phyloP scores from a whole-genome alignment of 2,888 invertebrate genomes.

The Drosophila leonis region DNA sequence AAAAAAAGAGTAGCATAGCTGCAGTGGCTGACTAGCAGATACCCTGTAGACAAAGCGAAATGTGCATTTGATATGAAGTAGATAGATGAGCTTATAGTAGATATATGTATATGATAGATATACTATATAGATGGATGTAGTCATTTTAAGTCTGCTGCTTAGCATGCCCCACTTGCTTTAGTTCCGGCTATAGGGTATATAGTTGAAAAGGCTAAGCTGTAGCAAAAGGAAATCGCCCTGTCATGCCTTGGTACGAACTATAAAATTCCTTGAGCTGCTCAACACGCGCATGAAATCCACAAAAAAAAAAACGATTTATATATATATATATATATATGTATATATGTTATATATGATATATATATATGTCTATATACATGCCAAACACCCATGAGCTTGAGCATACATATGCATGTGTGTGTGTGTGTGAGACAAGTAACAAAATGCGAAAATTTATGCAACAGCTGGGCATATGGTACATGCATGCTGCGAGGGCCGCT shows the following conservation, averaged over 20 bases:
- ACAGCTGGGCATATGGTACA: slow-evolving; percentile 70
- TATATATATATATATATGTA: slow-evolving; percentile 2
- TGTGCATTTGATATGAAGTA: not conserved
- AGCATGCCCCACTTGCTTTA: not conserved
- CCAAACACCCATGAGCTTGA: not conserved
- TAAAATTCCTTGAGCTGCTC: slow-evolving; percentile 73
- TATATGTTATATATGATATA: slow-evolving; percentile 6
- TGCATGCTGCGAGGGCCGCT: slow-evolving; percentile 56
- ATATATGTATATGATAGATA: not conserved
- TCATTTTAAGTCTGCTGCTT: accelerated
- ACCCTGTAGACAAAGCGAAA: not conserved
- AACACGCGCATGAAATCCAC: slow-evolving; percentile 66
- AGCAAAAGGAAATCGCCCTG: slow-evolving; percentile 49
- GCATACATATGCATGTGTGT: not conserved
- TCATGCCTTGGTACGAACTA: slow-evolving; percentile 52
- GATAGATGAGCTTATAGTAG: not conserved
- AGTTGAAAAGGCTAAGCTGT: slow-evolving; percentile 26
- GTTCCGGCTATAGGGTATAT: slow-evolving; percentile 11
- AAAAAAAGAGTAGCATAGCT: not conserved
- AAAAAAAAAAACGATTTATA: slow-evolving; percentile 26
- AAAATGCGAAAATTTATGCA: slow-evolving; percentile 76
- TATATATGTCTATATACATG: slow-evolving; percentile 3
- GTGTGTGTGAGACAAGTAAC: slow-evolving; percentile 39
- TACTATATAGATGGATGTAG: not conserved
- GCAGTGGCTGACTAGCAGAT: not conserved